Evolutionary conservation across 2,797 vertebrate species (phyloP).

Genomic region (Pitangus sulphuratus): DNA sequence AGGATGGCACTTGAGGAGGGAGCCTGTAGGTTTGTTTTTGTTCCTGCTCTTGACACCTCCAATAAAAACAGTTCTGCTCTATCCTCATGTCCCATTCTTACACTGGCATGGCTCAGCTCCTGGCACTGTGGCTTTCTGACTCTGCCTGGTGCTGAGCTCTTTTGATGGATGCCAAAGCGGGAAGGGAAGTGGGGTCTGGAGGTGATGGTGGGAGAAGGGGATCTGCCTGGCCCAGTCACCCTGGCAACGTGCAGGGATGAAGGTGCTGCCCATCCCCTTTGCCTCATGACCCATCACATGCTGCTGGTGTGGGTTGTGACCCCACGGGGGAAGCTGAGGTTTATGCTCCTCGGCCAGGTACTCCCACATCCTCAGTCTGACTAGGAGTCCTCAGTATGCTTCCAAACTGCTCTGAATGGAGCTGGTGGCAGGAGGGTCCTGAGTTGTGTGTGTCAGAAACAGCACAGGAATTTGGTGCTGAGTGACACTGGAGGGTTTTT

Average conservation of each 20-base stretch:
- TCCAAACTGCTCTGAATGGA: neutral
- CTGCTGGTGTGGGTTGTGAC: neutral
- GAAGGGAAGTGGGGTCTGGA: neutral
- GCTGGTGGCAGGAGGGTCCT: neutral
- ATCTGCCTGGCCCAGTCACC: neutral
- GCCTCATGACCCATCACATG: fast-evolving
- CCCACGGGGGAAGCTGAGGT: neutral
- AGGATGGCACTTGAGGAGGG: slow-evolving; percentile 70
- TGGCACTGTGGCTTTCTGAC: fast-evolving
- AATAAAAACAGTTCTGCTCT: slow-evolving; percentile 74
- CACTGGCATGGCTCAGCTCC: neutral
- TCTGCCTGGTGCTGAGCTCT: neutral
- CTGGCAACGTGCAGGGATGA: neutral
- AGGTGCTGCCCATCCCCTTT: neutral
- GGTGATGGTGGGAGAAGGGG: neutral
- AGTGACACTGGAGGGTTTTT: neutral
- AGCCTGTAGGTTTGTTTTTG: slow-evolving; percentile 58
- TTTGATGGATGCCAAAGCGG: neutral
- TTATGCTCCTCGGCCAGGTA: neutral
- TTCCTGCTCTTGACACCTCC: slow-evolving; percentile 70
- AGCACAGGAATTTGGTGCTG: neutral
- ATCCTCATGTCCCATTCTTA: slow-evolving; percentile 23
- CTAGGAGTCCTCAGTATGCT: fast-evolving
- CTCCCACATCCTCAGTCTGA: neutral
- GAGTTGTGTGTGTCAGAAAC: neutral